Evolutionary conservation across 2,113 vertebrate species (phyloP).

Genomic region (Bos indicus): DNA sequence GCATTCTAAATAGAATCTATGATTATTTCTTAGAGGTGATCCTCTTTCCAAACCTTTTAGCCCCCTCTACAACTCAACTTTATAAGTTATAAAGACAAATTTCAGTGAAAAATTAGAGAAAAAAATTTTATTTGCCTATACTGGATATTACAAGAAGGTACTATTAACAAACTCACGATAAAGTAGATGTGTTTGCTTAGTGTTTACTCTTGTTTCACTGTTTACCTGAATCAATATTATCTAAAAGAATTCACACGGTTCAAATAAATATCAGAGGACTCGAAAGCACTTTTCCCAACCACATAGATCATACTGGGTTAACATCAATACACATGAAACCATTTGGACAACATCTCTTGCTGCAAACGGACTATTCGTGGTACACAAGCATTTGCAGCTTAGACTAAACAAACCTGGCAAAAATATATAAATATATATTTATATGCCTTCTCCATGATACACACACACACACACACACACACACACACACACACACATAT

Average conservation of each 20-base stretch:
- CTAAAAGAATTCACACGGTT: constrained; percentile 22
- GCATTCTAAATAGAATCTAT: background rate
- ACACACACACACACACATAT: background rate
- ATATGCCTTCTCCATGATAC: no score
- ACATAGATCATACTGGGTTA: background rate
- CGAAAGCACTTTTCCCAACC: background rate
- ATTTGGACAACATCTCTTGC: background rate
- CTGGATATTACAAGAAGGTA: background rate
- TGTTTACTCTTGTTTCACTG: constrained; percentile 3
- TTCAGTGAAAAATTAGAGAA: background rate
- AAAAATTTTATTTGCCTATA: background rate
- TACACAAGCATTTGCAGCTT: background rate
- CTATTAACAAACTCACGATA: background rate
- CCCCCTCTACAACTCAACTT: background rate
- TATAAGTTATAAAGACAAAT: background rate
- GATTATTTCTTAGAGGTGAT: background rate
- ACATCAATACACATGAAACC: background rate
- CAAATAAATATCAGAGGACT: constrained; percentile 8
- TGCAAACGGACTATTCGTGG: background rate
- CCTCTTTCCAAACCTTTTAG: background rate
- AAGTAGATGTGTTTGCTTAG: background rate
- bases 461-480: no score
- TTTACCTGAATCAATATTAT: constrained; percentile 1
- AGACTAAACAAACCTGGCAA: background rate
- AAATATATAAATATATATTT: background rate